Base-by-base conservation (phyloP, 2,113 vertebrate species). In the Anser brachyrhynchus region DNA sequence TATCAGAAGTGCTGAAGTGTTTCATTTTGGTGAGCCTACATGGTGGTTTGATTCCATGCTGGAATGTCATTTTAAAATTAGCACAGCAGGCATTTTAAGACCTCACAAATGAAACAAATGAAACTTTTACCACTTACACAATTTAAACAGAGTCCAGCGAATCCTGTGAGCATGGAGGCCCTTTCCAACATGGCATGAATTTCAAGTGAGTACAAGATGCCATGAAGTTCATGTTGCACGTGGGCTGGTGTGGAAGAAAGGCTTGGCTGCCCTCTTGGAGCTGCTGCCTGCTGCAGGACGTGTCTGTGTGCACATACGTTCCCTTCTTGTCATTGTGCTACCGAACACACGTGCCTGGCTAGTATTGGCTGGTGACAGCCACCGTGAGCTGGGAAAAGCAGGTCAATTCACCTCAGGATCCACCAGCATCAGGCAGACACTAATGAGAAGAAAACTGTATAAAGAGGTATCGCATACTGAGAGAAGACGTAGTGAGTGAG, bases 331-430 rank as follows among this genome's bases (percentile, higher is more conserved):
- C 74, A 25, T 41, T 65, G 11, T 66, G 51, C 55, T 94, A 59
- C 85, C 70, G 74, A 83, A 23, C 37, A 19, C 2, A 11, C 28
- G 7, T 26, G 6, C 84, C 11, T 10, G 79, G 87, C 49, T 35
- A 33, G 46, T n/a, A 10, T 54, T 31, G 17, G 64, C 57, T 92
- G 54, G 10, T 52, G 49, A 71, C 11, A 49, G 80, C 18, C 78
- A 22, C 73, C 12, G 6, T 52, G 61, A 89, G 58, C 14, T 77
- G 46, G 6, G 29, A 81, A 88, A 86, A 89, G 21, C 83, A 81
- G 76, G 65, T 88, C 79, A 80, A 2, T 81, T 94, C 75, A 92
- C 76, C 69, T 94, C 69, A 44, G 94, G 46, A 77, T 76, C 51
- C 66, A 46, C 39, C 71, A 58, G 35, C 43, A 16, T 44, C 39